These are phyloP conservation scores for Pseudoips prasinana DNA, from an alignment of 2,888 invertebrate genomes.

Conservation along the genomic window DNA sequence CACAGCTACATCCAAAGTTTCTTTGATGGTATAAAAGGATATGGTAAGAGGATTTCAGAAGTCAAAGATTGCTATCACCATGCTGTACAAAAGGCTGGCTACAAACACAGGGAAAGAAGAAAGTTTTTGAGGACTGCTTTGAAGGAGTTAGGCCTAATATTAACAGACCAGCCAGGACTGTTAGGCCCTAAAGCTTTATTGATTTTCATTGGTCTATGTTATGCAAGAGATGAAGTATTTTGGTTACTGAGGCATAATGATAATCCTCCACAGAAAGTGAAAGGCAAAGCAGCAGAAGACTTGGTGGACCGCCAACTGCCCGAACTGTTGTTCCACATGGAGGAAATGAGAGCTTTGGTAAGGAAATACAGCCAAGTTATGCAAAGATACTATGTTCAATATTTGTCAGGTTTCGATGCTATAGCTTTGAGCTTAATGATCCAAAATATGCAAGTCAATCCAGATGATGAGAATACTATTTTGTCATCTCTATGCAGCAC, in stretches of 20 bases:
- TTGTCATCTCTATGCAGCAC: constrained; percentile 95
- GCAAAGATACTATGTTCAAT: constrained; percentile 98
- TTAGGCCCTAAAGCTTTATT: constrained; percentile 98
- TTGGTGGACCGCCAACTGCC: constrained; percentile 97
- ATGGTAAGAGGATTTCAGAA: constrained; percentile 95
- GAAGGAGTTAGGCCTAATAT: constrained; percentile 95
- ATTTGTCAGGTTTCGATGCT: constrained; percentile 97
- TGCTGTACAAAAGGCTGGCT: constrained; percentile 94
- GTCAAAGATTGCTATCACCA: constrained; percentile 97
- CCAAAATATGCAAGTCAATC: constrained; percentile 91
- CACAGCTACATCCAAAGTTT: constrained; percentile 96
- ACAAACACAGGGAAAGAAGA: constrained; percentile 96
- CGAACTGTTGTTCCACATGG: constrained; percentile 98
- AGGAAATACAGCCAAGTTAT: constrained; percentile 98
- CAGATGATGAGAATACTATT: constrained; percentile 97
- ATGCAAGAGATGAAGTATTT: constrained; percentile 97
- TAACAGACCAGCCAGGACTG: constrained; percentile 98
- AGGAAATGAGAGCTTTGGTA: constrained; percentile 96
- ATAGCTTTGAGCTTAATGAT: constrained; percentile 93
- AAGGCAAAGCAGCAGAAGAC: constrained; percentile 94
- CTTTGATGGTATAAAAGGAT: constrained; percentile 97
- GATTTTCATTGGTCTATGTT: constrained; percentile 97
- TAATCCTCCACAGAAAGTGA: constrained; percentile 95
- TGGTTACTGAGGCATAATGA: constrained; percentile 98
- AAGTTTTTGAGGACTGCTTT: constrained; percentile 97